A percentile compares a stretch with the other conserved stretches of the same genome.
phyloP scores from a whole-genome alignment of 2,888 invertebrate species.

The Lasiommata megera region DNA sequence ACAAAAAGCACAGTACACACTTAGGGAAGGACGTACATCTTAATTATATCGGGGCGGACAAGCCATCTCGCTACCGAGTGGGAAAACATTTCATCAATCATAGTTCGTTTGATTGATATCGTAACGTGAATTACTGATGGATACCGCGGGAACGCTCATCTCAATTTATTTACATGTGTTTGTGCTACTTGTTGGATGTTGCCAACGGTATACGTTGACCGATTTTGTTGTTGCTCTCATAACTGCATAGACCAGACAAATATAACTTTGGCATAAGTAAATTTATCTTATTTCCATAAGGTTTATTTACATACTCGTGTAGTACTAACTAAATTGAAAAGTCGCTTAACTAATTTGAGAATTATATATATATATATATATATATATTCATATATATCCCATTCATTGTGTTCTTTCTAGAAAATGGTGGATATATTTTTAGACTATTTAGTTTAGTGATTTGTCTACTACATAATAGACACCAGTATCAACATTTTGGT shows the following conservation, averaged over 20 bases:
- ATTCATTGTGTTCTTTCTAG: too few relatives aligned
- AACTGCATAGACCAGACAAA: constrained; percentile 17
- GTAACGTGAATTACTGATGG: constrained; percentile 78
- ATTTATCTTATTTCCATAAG: too few relatives aligned
- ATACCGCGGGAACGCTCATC: constrained; percentile 67
- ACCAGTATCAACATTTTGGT: too few relatives aligned
- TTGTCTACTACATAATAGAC: too few relatives aligned
- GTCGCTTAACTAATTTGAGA: too few relatives aligned
- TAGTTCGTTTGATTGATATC: constrained; percentile 74
- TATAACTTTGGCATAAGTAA: too few relatives aligned
- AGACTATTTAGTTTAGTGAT: too few relatives aligned
- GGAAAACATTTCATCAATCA: constrained; percentile 77
- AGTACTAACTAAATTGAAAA: too few relatives aligned
- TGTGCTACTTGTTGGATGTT: constrained; percentile 76
- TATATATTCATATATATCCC: too few relatives aligned
- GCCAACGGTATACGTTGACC: constrained; percentile 60
- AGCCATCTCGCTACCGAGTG: constrained; percentile 77
- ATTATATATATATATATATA: too few relatives aligned
- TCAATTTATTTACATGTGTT: constrained; percentile 80
- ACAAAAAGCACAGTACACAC: constrained; percentile 1
- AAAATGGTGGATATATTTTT: too few relatives aligned
- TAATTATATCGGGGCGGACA: constrained; percentile 76
- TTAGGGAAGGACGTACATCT: constrained; percentile 41
- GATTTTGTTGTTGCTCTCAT: constrained; percentile 33
- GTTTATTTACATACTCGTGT: too few relatives aligned